These are phyloP conservation scores for Atrichornis clamosus DNA, from an alignment of 2,113 vertebrate genomes.

Conservation along the genomic window DNA sequence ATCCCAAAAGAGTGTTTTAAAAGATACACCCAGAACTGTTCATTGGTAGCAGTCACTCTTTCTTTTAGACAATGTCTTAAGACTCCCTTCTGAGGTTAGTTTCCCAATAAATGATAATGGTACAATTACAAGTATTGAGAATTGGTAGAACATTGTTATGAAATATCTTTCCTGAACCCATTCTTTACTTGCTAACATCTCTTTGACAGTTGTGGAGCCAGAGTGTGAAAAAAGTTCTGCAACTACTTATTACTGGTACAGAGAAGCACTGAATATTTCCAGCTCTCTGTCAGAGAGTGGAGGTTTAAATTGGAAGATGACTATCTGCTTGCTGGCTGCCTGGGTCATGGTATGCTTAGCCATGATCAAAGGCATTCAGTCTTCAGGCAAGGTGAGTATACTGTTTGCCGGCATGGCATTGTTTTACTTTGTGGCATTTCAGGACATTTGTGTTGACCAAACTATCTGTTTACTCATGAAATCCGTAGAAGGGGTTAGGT, in stretches of 20 bases:
- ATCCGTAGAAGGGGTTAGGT: not conserved
- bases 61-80: not conserved
- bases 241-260: constrained; percentile 97
- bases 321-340: constrained; percentile 85
- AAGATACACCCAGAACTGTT: not conserved
- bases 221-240: constrained; percentile 97
- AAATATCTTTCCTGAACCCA: not conserved
- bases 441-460: not conserved
- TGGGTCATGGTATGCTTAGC: constrained; percentile 94
- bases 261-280: constrained; percentile 92
- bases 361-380: constrained; percentile 99
- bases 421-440: not conserved
- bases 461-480: not conserved
- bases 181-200: not conserved
- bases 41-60: not conserved
- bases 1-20: not conserved
- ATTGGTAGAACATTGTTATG: not conserved
- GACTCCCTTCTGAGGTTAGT: not conserved
- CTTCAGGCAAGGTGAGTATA: constrained; percentile 92
- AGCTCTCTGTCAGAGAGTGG: constrained; percentile 88
- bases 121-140: not conserved
- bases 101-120: not conserved
- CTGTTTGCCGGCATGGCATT: not conserved
- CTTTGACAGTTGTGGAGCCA: constrained; percentile 83
- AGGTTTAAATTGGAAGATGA: constrained; percentile 97